A percentile compares a stretch with the other conserved stretches of the same genome.
These are phyloP conservation scores for Cisticola juncidis DNA, from an alignment of 2,113 vertebrate species.

Conservation along the genomic window DNA sequence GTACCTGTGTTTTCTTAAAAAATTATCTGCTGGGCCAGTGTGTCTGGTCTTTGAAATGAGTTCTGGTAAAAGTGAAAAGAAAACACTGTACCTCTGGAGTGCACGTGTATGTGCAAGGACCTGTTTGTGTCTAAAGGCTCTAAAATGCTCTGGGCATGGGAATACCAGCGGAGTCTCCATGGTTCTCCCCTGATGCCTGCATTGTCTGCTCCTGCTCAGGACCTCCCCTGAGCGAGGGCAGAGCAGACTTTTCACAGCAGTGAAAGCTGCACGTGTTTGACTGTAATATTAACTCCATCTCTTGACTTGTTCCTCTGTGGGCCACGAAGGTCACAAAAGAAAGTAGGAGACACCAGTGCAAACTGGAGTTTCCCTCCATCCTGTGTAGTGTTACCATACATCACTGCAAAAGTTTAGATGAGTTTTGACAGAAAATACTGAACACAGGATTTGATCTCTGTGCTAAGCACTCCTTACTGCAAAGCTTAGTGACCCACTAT, in stretches of 20 bases:
- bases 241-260: too few species aligned
- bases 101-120: accelerated
- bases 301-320: not conserved
- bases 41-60: not conserved
- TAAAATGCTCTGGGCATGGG: not conserved
- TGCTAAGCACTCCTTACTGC: not conserved
- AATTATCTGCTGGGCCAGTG: not conserved
- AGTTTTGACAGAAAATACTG: not conserved
- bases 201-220: not conserved
- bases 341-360: not conserved
- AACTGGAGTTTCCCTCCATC: not conserved
- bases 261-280: accelerated
- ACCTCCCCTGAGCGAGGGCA: not conserved
- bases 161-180: accelerated
- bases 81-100: not conserved
- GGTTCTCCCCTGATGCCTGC: not conserved
- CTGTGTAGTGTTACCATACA: not conserved
- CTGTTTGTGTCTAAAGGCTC: not conserved
- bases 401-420: not conserved
- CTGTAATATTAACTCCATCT: not conserved
- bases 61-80: not conserved
- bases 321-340: not conserved
- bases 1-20: not conserved
- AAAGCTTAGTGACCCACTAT: not conserved
- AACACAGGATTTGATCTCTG: not conserved